phyloP scores from a whole-genome alignment of 2,113 vertebrate species.

The Poeciliopsis turrubarensis region DNA sequence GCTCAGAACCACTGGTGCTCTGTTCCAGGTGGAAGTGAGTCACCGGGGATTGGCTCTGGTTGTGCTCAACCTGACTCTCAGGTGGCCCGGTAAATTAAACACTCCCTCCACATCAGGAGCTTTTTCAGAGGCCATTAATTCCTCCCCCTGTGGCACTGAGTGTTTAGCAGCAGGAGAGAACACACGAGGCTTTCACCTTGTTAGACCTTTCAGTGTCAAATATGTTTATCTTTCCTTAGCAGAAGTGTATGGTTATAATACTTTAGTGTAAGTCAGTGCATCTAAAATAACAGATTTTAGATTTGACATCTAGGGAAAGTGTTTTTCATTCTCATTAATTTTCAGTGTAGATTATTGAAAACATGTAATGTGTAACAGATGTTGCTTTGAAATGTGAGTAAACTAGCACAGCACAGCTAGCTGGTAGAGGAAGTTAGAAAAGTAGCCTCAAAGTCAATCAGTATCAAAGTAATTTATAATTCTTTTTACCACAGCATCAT shows the following conservation, averaged over 20 bases:
- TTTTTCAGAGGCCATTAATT: constrained; percentile 66
- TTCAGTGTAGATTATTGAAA: background rate
- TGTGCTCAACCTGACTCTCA: constrained; percentile 62
- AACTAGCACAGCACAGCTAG: background rate
- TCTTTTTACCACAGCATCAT: background rate
- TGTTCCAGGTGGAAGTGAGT: constrained; percentile 44
- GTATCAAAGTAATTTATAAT: background rate
- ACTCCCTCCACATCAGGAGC: constrained; percentile 46
- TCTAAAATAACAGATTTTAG: constrained; percentile 13
- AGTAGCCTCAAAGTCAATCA: background rate
- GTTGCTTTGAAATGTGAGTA: background rate
- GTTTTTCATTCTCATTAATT: background rate
- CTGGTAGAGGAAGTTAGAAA: background rate
- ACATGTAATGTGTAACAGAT: background rate
- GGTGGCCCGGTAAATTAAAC: constrained; percentile 68
- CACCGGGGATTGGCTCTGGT: constrained; percentile 46
- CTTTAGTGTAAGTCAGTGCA: background rate
- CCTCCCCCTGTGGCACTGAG: constrained; percentile 46
- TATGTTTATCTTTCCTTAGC: constrained; percentile 7
- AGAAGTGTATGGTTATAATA: constrained; percentile 9
- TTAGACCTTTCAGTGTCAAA: constrained; percentile 38
- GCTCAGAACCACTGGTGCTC: constrained; percentile 4
- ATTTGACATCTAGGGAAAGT: background rate
- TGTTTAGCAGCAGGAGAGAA: constrained; percentile 50
- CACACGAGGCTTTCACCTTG: constrained; percentile 43